Evolutionary conservation across 2,113 vertebrate species (phyloP).

Genomic region (Leptodactylus fuscus): DNA sequence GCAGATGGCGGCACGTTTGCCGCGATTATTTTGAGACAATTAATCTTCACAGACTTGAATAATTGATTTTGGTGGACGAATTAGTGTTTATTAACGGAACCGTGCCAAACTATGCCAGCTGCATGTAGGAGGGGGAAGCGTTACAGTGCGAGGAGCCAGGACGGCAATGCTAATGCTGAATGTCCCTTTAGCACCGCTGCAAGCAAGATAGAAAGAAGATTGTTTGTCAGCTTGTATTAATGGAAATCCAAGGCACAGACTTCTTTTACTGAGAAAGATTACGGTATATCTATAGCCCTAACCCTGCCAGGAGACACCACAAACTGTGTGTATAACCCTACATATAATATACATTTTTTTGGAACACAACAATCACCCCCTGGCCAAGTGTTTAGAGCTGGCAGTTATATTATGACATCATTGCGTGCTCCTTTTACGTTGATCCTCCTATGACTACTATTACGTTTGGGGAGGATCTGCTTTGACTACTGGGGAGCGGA

Average conservation of each 20-base stretch:
- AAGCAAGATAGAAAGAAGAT: not conserved
- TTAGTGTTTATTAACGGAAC: conserved; percentile 22
- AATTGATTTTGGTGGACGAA: not conserved
- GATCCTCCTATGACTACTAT: too few species aligned
- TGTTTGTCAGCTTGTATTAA: not conserved
- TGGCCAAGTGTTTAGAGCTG: too few species aligned
- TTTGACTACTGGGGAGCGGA: too few species aligned
- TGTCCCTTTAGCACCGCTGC: not conserved
- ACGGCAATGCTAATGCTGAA: not conserved
- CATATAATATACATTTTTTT: too few species aligned
- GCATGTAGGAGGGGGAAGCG: not conserved
- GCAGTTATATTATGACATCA: too few species aligned
- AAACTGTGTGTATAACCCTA: too few species aligned
- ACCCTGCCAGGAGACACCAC: too few species aligned
- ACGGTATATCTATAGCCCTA: too few species aligned
- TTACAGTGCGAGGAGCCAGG: not conserved
- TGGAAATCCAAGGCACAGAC: not conserved
- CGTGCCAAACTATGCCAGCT: not conserved
- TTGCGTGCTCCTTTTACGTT: too few species aligned
- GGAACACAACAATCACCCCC: too few species aligned
- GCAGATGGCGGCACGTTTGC: not conserved
- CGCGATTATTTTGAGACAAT: not conserved
- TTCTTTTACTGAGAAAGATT: too few species aligned
- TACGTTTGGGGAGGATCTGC: too few species aligned
- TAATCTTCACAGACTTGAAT: not conserved